Conservation (phyloP, 2,113 vertebrate species). For the Petromus typicus region DNA sequence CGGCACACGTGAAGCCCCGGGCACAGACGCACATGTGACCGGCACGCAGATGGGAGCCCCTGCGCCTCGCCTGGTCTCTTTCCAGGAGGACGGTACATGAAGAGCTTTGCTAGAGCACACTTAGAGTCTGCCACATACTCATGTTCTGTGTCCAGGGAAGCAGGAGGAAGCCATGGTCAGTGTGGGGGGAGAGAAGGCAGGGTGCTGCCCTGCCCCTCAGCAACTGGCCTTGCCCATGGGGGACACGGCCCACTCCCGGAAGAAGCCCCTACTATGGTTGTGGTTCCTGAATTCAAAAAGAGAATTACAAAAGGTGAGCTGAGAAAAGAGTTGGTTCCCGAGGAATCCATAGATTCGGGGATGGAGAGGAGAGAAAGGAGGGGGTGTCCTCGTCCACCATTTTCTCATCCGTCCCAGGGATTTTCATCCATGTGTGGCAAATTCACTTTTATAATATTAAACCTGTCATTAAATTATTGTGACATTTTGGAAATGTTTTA, state of each 20-base stretch:
- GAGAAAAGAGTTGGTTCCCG: background rate
- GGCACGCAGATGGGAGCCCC: background rate
- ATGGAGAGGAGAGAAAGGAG: background rate
- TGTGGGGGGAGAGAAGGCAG: background rate
- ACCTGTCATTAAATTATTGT: background rate
- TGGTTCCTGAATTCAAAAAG: background rate
- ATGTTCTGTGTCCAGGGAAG: background rate
- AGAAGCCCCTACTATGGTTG: background rate
- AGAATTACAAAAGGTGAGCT: background rate
- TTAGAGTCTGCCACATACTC: background rate
- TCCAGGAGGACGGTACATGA: background rate
- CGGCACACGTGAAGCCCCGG: background rate
- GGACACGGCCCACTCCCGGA: fast-evolving
- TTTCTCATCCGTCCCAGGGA: background rate
- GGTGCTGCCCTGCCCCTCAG: background rate
- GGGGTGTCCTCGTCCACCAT: background rate
- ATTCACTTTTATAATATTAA: constrained; percentile 27
- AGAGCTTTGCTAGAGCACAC: background rate
- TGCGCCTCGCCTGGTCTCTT: background rate
- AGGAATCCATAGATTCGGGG: background rate
- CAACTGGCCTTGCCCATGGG: fast-evolving
- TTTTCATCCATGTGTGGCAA: background rate
- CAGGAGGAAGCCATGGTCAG: background rate
- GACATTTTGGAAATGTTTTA: background rate
- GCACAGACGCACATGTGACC: background rate